A percentile compares a stretch with the other conserved stretches of the same genome.
These are phyloP conservation scores for Anoura caudifer DNA, from an alignment of 2,113 vertebrate species.

Conservation along the genomic window DNA sequence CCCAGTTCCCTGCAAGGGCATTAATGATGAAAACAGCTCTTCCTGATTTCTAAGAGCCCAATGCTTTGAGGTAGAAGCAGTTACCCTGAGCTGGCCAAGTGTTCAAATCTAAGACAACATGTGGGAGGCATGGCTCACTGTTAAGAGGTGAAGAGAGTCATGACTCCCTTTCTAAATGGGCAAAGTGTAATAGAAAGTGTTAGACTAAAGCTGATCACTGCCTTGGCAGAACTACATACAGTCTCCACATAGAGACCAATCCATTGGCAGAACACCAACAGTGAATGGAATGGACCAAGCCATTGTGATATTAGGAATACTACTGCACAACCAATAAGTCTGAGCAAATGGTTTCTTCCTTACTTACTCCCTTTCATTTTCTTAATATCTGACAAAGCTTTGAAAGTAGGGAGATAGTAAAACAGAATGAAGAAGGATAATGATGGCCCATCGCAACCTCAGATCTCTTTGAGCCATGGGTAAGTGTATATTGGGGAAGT, in stretches of 20 bases:
- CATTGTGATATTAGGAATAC: neutral
- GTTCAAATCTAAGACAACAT: neutral
- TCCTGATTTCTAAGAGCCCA: neutral
- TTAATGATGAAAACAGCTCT: neutral
- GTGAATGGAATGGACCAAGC: neutral
- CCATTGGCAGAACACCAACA: neutral
- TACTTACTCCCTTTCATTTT: neutral
- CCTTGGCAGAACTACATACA: neutral
- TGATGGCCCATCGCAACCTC: neutral
- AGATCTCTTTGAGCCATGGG: neutral
- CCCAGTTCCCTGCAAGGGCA: neutral
- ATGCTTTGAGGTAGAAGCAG: neutral
- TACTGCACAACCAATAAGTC: neutral
- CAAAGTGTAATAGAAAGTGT: neutral
- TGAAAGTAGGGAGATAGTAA: neutral
- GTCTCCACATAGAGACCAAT: neutral
- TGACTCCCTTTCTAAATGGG: neutral
- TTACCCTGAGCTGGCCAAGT: neutral
- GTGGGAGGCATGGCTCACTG: neutral
- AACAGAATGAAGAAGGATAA: neutral
- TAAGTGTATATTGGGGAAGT: neutral
- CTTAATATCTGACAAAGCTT: neutral
- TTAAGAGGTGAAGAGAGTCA: neutral
- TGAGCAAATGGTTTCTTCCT: neutral
- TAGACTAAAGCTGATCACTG: neutral